Base-by-base conservation (phyloP, 2,797 vertebrate genomes). In the Somateria mollissima region DNA sequence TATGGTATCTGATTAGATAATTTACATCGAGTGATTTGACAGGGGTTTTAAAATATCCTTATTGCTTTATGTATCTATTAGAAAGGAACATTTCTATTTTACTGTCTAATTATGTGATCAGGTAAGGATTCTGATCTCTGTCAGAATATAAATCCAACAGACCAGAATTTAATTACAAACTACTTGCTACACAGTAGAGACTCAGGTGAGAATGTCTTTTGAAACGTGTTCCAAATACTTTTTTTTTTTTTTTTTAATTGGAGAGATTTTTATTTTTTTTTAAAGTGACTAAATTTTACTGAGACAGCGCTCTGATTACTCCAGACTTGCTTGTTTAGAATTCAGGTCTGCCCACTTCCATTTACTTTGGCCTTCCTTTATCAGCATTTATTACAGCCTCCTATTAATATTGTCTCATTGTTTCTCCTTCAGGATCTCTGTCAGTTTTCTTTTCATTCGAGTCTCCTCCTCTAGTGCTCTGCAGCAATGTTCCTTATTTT, bases 1-100 rank as follows among this genome's bases (percentile, higher is more conserved):
- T 90, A 85, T 62, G 61, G 71, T 72, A 95, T 96, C 84, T 95
- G 95, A 96, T 96, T 94, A 93, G 86, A 37, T 77, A 95, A 96
- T 95, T 96, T 96, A 89, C 86, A 95, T 56, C 67, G 62, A 84
- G 67, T 54, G 75, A 92, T 94, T 95, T 93, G 90, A 94, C 91
- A 96, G 84, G 60, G 94, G 92, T 94, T 94, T 90, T 96, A 71
- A 95, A 96, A 91, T 84, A 95, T 71, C 67, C 67, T 58, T 78
- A 65, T 67, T 45, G 32, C 84, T 92, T 92, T 92, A 93, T 75
- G 27, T 72, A 84, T 85, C 78, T 95, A 80, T 93, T 92, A 91
- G 83, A 78, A 94, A 93, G 30, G 86, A 94, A 81, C 82, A 87
- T 88, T 93, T 93, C 74, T 66, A 87, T 95, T 89, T 89, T 84